Conservation (phyloP, 2,797 vertebrate genomes). For the Neopelma chrysocephalum region DNA sequence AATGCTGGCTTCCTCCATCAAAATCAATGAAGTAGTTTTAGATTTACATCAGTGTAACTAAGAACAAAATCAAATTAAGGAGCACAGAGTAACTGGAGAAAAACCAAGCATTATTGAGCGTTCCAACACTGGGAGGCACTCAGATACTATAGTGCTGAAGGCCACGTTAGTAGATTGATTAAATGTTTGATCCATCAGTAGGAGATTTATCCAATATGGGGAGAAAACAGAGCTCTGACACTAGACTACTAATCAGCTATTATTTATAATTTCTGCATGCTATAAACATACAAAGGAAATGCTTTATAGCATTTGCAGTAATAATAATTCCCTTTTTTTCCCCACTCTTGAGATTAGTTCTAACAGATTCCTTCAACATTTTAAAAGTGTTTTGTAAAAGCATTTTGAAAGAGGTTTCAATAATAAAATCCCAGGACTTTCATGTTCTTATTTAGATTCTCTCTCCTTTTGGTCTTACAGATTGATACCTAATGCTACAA, state of each 20-base stretch:
- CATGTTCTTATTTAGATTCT: neutral
- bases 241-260: slow-evolving; percentile 1
- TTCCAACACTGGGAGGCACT: slow-evolving; percentile 71
- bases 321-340: neutral
- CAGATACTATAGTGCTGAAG: slow-evolving; percentile 65
- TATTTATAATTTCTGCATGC: neutral
- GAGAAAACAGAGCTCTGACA: neutral
- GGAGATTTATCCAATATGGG: slow-evolving; percentile 34
- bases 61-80: slow-evolving; percentile 54
- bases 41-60: slow-evolving; percentile 26
- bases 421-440: neutral
- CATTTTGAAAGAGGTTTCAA: neutral
- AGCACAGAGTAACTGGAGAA: slow-evolving; percentile 18
- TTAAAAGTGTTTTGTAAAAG: neutral
- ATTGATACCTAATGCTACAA: neutral
- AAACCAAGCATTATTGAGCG: slow-evolving; percentile 48
- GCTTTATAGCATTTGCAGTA: neutral
- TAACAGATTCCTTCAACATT: neutral
- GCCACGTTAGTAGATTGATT: slow-evolving; percentile 45
- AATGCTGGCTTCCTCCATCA: neutral
- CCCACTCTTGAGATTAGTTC: neutral
- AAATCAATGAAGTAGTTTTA: slow-evolving; percentile 26
- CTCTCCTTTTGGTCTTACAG: neutral
- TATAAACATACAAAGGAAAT: neutral
- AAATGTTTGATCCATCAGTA: slow-evolving; percentile 59